Percentiles rank a stretch among this genome's conserved stretches.
These are phyloP conservation scores for Callyntrura sp. DNA, from an alignment of 2,888 invertebrate genomes.

Conservation along the genomic window DNA sequence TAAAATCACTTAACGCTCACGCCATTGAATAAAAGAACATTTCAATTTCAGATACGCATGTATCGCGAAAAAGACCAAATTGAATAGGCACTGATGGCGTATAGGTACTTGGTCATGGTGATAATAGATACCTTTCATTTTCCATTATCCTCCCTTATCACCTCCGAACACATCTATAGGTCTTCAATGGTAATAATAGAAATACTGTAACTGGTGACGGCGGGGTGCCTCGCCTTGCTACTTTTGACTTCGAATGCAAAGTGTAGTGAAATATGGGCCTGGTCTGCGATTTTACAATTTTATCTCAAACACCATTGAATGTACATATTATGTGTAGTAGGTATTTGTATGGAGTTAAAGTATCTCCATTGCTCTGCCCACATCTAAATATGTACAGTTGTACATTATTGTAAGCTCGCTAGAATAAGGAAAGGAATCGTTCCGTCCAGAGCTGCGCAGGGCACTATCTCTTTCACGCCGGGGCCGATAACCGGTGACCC, in stretches of 20 bases:
- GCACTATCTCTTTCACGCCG: no score
- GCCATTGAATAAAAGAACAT: background rate
- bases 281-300: background rate
- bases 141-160: conserved; percentile 52
- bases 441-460: no score
- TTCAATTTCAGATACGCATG: background rate
- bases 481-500: no score
- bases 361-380: background rate
- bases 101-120: background rate
- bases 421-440: no score
- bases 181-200: conserved; percentile 35
- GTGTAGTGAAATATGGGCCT: conserved; percentile 66
- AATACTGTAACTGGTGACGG: conserved; percentile 18
- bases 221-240: conserved; percentile 65
- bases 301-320: background rate
- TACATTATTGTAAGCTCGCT: no score
- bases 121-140: conserved; percentile 64
- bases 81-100: background rate
- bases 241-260: conserved; percentile 62
- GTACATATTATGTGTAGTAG: background rate
- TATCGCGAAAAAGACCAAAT: background rate
- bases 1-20: conserved; percentile 15
- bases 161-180: conserved; percentile 1
- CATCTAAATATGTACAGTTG: no score
- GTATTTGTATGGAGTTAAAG: background rate